phyloP scores from a whole-genome alignment of 2,797 vertebrate species.

The Pseudochromis fuscus region DNA sequence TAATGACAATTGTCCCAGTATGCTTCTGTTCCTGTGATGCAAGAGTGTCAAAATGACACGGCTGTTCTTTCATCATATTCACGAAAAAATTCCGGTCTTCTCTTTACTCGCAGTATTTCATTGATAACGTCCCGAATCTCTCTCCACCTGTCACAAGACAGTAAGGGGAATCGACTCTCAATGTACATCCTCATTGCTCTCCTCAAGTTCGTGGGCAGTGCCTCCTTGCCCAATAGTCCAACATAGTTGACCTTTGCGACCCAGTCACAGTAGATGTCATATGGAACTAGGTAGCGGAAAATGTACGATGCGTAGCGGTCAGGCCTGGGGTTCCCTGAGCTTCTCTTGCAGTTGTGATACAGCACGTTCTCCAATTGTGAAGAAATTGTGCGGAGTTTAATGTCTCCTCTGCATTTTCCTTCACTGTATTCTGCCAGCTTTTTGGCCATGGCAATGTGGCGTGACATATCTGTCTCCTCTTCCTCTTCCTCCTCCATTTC shows the following conservation, averaged over 20 bases:
- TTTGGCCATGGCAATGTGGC: constrained; percentile 67
- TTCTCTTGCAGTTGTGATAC: constrained; percentile 75
- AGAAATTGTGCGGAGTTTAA: constrained; percentile 76
- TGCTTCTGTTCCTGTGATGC: constrained; percentile 56
- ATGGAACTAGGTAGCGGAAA: constrained; percentile 81
- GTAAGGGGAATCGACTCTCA: constrained; percentile 74
- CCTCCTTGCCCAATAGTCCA: constrained; percentile 78
- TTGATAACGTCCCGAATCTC: constrained; percentile 81
- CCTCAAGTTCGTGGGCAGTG: constrained; percentile 77
- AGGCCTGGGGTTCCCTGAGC: constrained; percentile 66
- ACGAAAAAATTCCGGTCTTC: constrained; percentile 76
- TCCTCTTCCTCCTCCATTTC: constrained; percentile 63
- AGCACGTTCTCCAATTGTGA: constrained; percentile 74
- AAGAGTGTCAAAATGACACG: constrained; percentile 53
- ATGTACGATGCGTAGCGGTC: constrained; percentile 81
- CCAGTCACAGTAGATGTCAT: constrained; percentile 78
- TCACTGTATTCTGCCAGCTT: constrained; percentile 75
- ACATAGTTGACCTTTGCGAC: constrained; percentile 80
- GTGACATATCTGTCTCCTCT: constrained; percentile 52
- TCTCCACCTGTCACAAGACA: constrained; percentile 75
- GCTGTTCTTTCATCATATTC: constrained; percentile 55
- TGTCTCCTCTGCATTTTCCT: constrained; percentile 76
- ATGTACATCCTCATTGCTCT: constrained; percentile 75
- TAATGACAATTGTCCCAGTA: constrained; percentile 77
- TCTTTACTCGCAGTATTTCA: constrained; percentile 80